Evolutionary conservation across 2,113 vertebrate genomes (phyloP), one percentile per base, ranked within the genome.

Genomic region (Entomyzon cyanotis): DNA sequence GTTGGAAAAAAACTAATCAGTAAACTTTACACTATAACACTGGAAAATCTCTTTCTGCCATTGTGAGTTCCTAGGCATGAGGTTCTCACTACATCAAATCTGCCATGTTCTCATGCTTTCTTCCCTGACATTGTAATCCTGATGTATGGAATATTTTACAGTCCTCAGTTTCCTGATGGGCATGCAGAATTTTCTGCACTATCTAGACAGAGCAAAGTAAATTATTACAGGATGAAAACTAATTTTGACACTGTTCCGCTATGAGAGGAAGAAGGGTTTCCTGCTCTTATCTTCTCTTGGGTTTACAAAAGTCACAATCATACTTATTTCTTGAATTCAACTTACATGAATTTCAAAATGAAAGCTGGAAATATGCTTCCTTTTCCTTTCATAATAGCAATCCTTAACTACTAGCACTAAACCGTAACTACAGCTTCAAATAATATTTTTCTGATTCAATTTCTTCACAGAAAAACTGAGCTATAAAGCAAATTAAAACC

Each of bases 401-500:
- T 60, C 41, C 52, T 89, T 82, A 87, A 73, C 53, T 35, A 69
- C 23, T 71, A 67, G 68, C 84, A 89, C 74, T 87, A 52, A 70
- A 68, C 52, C 3, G 0, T 59, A 91, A 81, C 35, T 84, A 71
- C 52, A 93, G 82, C 58, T 91, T 33, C 55, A 91, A 86, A 50
- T 30, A 78, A 17, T 50, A 79, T 68, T 80, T 73, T 91, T 89
- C 35, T 75, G 47, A 79, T 55, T 35, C 35, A 78, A 64, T 87
- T 75, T 63, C 73, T 89, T 78, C 37, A 63, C 35, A 75, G 60
- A 91, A 96, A 84, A 71, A 14, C 52, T 70, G n/a, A 50, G 39
- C 35, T 87, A 70, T 67, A 80, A 67, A 81, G 52, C 44, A 94
- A 93, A 94, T 89, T 87, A 87, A 91, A 93, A 78, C 19, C 18